Evolutionary conservation across 2,888 invertebrate species (phyloP).

Genomic region (Patella pellucida): DNA sequence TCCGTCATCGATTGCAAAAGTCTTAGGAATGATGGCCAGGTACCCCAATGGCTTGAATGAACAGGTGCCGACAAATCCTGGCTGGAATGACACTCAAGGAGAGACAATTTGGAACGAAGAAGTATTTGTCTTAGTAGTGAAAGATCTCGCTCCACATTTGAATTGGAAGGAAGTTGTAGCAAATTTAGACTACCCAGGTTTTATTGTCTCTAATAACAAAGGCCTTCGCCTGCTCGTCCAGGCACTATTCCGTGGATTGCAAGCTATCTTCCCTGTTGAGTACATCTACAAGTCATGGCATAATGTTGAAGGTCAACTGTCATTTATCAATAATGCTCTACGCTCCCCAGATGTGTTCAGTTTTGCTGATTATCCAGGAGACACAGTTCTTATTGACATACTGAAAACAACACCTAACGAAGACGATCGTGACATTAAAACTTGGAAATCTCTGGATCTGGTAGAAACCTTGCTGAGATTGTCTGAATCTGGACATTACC

Average conservation of each 20-base stretch:
- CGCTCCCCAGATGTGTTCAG: slow-evolving; percentile 94
- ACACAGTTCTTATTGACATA: slow-evolving; percentile 87
- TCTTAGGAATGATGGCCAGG: slow-evolving; percentile 68
- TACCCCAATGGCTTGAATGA: slow-evolving; percentile 84
- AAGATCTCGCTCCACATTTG: slow-evolving; percentile 79
- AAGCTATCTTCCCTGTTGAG: slow-evolving; percentile 81
- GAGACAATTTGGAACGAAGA: slow-evolving; percentile 91
- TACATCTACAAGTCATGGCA: slow-evolving; percentile 87
- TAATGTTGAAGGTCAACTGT: slow-evolving; percentile 89
- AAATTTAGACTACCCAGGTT: slow-evolving; percentile 92
- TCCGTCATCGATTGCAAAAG: slow-evolving; percentile 85
- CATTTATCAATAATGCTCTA: slow-evolving; percentile 86
- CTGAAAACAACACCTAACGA: slow-evolving; percentile 95
- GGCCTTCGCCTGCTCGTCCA: slow-evolving; percentile 87
- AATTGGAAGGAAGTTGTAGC: slow-evolving; percentile 94
- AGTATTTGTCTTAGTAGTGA: slow-evolving; percentile 90
- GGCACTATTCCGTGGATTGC: slow-evolving; percentile 81
- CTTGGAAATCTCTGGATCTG: slow-evolving; percentile 93
- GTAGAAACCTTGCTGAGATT: slow-evolving; percentile 89
- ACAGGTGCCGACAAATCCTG: slow-evolving; percentile 49
- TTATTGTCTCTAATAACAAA: slow-evolving; percentile 78
- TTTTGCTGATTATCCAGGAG: slow-evolving; percentile 91
- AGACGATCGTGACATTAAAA: slow-evolving; percentile 91
- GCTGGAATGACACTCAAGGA: slow-evolving; percentile 59
- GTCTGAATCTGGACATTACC: slow-evolving; percentile 88